Evolutionary conservation across 2,888 invertebrate genomes (phyloP), one percentile per base, ranked within the genome.

Genomic region (Lithophane socia): DNA sequence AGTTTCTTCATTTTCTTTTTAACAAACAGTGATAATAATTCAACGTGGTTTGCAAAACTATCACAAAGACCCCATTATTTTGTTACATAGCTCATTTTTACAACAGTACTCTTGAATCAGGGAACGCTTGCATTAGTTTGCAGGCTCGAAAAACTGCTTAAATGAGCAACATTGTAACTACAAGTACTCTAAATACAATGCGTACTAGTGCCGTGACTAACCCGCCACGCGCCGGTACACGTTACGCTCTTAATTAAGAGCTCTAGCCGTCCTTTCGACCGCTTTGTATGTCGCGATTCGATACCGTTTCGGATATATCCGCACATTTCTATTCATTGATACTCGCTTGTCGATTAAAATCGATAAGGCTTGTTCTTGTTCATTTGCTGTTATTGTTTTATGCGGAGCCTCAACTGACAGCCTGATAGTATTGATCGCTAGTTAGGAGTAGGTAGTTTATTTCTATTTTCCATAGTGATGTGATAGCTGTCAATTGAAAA

Each of bases 231-330:
- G 94, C 77, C 92, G 85, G 81, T 84, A 88, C 90, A 91, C 90
- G 92, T 86, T 88, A 79, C 87, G 80, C 80, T 84, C 78, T 86
- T 95, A 93, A 95, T 95, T 93, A 95, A 94, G 92, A 89, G 90
- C 90, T 87, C 91, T 91, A 87, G 73, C 73, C 84, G 83, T 79
- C 79, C 83, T 87, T 76, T 84, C 89, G 87, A 88, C 79, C 86
- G 76, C 79, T 84, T 81, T 87, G 79, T 77, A 80, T 58, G 73
- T 49, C 77, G 73, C 80, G 81, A 83, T 88, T 88, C 79, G 84
- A 82, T 88, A 85, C 84, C 65, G 82, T 78, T 74, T 82, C 74
- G 67, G 76, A 77, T 77, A 24, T 67, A 75, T 60, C 47, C 37
- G 56, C n/a, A 18, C 72, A 70, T 84, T 88, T 65, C 73, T 60